These are phyloP conservation scores for Pseudomyrmex cubaensis DNA, from an alignment of 1,140 invertebrate species.

Conservation along the genomic window DNA sequence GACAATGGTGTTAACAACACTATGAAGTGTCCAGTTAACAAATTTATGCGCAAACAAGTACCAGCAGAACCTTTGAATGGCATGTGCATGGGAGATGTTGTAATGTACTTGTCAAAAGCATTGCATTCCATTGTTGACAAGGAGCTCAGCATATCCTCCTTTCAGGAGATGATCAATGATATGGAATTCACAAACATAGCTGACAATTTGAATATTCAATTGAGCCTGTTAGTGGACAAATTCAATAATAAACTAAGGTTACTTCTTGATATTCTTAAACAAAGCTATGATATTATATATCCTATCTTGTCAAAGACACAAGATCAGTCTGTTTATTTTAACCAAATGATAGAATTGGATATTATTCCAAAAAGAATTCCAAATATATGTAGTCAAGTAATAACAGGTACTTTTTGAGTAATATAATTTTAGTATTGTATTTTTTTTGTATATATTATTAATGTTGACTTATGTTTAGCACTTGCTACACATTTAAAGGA, in stretches of 20 bases:
- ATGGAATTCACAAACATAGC: constrained; percentile 78
- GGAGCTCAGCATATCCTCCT: constrained; percentile 81
- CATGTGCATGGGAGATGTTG: constrained; percentile 81
- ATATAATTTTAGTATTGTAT: constrained; percentile 1
- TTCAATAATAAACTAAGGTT: constrained; percentile 78
- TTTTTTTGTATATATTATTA: constrained; percentile 9
- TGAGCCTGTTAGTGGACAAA: constrained; percentile 77
- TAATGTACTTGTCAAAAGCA: constrained; percentile 77
- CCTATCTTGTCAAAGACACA: constrained; percentile 73
- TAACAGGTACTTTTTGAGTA: constrained; percentile 72
- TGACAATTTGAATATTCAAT: constrained; percentile 67
- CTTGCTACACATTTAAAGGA: constrained; percentile 76
- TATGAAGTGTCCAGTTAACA: constrained; percentile 78
- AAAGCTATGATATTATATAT: constrained; percentile 77
- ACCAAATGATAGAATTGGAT: constrained; percentile 57
- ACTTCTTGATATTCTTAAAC: constrained; percentile 75
- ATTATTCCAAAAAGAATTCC: constrained; percentile 65
- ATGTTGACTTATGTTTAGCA: constrained; percentile 63
- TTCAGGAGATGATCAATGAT: constrained; percentile 80
- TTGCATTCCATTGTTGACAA: constrained; percentile 77
- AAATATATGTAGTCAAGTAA: constrained; percentile 79
- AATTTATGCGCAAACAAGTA: constrained; percentile 80
- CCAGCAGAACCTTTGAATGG: constrained; percentile 79
- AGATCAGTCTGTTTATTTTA: constrained; percentile 66
- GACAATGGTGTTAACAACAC: not conserved